Conservation (phyloP, 2,888 invertebrate genomes). For the Athalia circularis region DNA sequence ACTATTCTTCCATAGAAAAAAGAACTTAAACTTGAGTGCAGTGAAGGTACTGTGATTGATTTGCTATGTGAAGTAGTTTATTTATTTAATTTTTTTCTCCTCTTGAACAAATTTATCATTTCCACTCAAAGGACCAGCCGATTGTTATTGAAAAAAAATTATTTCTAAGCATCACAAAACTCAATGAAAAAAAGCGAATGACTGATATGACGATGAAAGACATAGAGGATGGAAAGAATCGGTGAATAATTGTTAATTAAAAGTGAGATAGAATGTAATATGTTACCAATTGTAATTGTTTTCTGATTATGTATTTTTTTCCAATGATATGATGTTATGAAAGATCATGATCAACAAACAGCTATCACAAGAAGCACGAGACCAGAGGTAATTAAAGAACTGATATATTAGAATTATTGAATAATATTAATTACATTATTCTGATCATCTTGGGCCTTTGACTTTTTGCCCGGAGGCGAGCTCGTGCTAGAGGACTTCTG, state of each 20-base stretch:
- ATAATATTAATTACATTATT: constrained; percentile 73
- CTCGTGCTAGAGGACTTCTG: constrained; percentile 73
- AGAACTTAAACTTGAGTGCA: constrained; percentile 34
- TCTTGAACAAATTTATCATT: constrained; percentile 18
- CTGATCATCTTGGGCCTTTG: constrained; percentile 72
- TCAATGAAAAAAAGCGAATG: constrained; percentile 64
- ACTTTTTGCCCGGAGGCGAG: constrained; percentile 72
- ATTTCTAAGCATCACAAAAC: constrained; percentile 59
- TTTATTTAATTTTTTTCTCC: too few relatives aligned
- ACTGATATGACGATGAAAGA: constrained; percentile 53
- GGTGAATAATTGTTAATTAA: constrained; percentile 54
- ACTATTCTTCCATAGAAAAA: constrained; percentile 13
- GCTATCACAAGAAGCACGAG: constrained; percentile 57
- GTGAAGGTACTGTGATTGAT: constrained; percentile 23
- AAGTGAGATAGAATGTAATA: constrained; percentile 50
- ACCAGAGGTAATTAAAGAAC: constrained; percentile 61
- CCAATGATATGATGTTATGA: constrained; percentile 56
- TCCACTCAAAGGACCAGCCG: constrained; percentile 31
- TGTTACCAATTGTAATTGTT: constrained; percentile 44
- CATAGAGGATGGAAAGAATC: constrained; percentile 55
- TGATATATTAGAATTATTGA: constrained; percentile 70
- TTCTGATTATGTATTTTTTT: neutral
- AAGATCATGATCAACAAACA: constrained; percentile 59
- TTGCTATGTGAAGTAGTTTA: constrained; percentile 9
- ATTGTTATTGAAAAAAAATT: neutral